A percentile compares a stretch with the other conserved stretches of the same genome.
phyloP scores from a whole-genome alignment of 2,797 vertebrate genomes.

The Myripristis jacobus region DNA sequence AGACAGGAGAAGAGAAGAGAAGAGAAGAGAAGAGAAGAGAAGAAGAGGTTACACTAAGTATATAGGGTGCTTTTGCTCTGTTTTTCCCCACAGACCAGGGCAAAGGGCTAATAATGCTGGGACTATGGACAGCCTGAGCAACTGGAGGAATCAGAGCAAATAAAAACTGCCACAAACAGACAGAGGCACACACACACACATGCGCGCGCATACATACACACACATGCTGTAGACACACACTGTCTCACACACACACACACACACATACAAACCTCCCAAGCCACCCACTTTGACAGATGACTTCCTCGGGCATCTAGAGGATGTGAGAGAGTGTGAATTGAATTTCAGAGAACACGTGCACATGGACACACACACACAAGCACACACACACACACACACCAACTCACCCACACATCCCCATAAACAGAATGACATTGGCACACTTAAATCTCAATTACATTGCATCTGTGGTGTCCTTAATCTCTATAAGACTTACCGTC shows the following conservation, averaged over 20 bases:
- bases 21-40: neutral
- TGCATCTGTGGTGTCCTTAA: slow-evolving; percentile 48
- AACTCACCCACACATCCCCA: slow-evolving; percentile 19
- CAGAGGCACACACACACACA: slow-evolving; percentile 35
- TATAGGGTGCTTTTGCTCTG: slow-evolving; percentile 26
- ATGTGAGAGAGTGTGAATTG: slow-evolving; percentile 64
- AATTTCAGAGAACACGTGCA: slow-evolving; percentile 40
- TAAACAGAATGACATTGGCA: slow-evolving; percentile 56
- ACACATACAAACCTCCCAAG: slow-evolving; percentile 32
- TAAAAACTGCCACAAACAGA: slow-evolving; percentile 47
- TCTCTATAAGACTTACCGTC: slow-evolving; percentile 33
- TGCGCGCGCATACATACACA: slow-evolving; percentile 31
- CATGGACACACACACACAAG: slow-evolving; percentile 5
- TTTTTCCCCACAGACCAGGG: slow-evolving; percentile 50
- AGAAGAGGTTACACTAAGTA: slow-evolving; percentile 14
- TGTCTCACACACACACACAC: slow-evolving; percentile 31
- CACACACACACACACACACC: slow-evolving; percentile 15
- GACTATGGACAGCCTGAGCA: slow-evolving; percentile 57
- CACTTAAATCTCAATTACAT: slow-evolving; percentile 54
- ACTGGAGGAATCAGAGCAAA: slow-evolving; percentile 71
- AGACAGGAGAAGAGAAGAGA: neutral
- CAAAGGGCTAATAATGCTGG: slow-evolving; percentile 72
- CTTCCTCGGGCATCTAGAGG: slow-evolving; percentile 45
- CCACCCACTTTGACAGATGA: slow-evolving; percentile 60
- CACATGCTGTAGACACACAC: slow-evolving; percentile 26